Conservation (phyloP, 2,797 vertebrate species). For the Phrynocephalus vlangalii region DNA sequence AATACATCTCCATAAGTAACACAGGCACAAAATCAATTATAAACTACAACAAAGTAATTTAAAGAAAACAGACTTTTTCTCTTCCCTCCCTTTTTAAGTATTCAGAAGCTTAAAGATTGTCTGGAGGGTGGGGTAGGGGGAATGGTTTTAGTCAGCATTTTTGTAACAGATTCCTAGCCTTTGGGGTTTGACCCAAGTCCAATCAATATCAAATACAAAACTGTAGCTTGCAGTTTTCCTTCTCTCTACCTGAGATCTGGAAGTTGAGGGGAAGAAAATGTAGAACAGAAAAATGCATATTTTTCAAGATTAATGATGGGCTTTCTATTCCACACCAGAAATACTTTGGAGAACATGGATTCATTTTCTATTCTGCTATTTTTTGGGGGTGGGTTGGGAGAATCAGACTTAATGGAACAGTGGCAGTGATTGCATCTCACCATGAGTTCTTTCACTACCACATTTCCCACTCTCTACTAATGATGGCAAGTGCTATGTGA, state of each 20-base stretch:
- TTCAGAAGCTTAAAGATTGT: slow-evolving; percentile 3
- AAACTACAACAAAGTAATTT: slow-evolving; percentile 29
- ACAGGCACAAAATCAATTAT: slow-evolving; percentile 58
- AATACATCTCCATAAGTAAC: neutral
- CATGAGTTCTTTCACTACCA: too few relatives aligned
- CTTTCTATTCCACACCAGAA: neutral
- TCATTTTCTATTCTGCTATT: neutral
- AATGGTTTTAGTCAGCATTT: slow-evolving; percentile 12
- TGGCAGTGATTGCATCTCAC: too few relatives aligned
- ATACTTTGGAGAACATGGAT: neutral
- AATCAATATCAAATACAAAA: slow-evolving; percentile 9
- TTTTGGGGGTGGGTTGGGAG: too few relatives aligned
- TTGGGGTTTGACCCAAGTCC: slow-evolving; percentile 16
- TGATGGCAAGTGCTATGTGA: too few relatives aligned
- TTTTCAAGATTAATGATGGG: neutral
- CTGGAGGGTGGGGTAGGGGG: neutral
- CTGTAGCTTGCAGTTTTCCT: slow-evolving; percentile 9
- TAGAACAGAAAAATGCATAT: neutral
- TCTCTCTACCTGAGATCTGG: neutral
- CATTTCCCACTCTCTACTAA: too few relatives aligned
- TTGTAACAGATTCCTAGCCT: neutral
- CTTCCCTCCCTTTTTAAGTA: neutral
- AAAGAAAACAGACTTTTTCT: neutral
- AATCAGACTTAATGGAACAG: too few relatives aligned
- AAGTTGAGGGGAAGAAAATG: neutral